Base-by-base conservation (phyloP, 2,888 invertebrate genomes). In the Chrysina gloriosa region DNA sequence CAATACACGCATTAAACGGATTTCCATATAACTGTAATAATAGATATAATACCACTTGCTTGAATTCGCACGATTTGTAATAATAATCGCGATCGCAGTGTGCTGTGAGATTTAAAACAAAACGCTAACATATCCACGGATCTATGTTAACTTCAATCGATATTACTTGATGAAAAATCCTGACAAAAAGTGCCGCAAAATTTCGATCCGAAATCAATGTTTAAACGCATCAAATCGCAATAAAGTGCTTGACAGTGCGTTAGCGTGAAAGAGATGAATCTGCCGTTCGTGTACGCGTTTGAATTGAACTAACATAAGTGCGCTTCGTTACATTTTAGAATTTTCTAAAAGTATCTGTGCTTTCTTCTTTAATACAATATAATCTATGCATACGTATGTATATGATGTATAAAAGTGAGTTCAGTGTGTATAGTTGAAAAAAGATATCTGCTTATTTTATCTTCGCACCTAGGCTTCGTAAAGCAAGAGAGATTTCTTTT, bases 371-470 rank as follows among this genome's bases (percentile, higher is more conserved):
- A 48, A 52, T 52, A 5, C 27, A 52, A 52, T 50, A 29, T 27
- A 50, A 50, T 29, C 27, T 50, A 27, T 27, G 14, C 50, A 2
- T 29, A 45, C 36, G 25, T 27, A 9, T 21, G 36, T 56, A 23
- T 31, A 23, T 25, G 14, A 39, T 58, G 39, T 58, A 58, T 58
- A 58, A 58, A 52, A 58, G 58, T 58, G 58, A 23, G 21, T 58
- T 58, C 39, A 58, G 58, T 58, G 58, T 58, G 39, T 58, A 58
- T 39, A 58, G 36, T 58, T 58, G 21, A 58, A 23, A 39, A 58
- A 58, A 39, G 34, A 58, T 31, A 58, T 58, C 58, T 58, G 58
- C 58, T 58, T 58, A 58, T 36, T 58, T 39, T 58, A 58, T 42
- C 58, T 58, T 58, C 58, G 39, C 58, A 58, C 58, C 58, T 58